A percentile compares a stretch with the other conserved stretches of the same genome.
phyloP scores from a whole-genome alignment of 2,113 vertebrate species.

The Glaucidium brasilianum region DNA sequence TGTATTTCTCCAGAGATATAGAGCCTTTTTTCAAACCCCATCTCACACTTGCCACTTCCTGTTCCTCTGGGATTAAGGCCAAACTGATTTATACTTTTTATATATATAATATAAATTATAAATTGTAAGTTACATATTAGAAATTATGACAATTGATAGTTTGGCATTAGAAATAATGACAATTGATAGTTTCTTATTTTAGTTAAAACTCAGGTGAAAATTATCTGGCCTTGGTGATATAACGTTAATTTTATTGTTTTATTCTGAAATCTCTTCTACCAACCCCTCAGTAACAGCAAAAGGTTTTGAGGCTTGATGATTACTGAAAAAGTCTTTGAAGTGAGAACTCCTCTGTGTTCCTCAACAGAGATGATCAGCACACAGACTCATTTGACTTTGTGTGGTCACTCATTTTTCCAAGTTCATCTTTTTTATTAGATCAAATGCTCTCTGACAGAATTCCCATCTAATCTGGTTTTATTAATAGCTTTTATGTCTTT shows the following conservation, averaged over 20 bases:
- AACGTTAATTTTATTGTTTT: background rate
- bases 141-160: background rate
- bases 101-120: background rate
- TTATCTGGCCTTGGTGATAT: background rate
- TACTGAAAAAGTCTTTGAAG: background rate
- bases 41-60: background rate
- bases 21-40: background rate
- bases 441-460: background rate
- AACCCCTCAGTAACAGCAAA: background rate
- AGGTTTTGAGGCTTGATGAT: background rate
- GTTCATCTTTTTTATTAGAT: background rate
- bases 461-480: background rate
- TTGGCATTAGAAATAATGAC: background rate
- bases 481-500: background rate
- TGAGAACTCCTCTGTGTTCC: background rate
- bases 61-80: background rate
- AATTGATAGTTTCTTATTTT: background rate
- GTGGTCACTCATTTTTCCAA: background rate
- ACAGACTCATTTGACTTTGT: background rate
- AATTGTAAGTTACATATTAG: background rate
- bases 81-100: background rate
- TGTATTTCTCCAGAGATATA: background rate
- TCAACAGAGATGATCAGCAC: background rate
- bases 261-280: background rate
- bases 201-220: background rate